Conservation (phyloP, 2,888 invertebrate species). For the Amitus sp. region DNA sequence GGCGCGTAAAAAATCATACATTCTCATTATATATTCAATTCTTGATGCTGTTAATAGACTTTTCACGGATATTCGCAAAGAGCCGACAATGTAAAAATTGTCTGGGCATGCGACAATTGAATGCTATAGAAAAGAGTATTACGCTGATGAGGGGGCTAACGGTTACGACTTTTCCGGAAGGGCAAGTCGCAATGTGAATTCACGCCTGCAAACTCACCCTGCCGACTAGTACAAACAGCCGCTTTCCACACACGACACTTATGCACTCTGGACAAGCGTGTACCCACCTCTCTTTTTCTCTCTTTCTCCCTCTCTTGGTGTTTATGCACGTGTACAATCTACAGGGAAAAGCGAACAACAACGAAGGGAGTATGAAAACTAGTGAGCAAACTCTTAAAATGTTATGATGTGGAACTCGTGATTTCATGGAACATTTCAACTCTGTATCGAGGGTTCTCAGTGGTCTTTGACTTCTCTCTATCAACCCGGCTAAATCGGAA, state of each 20-base stretch:
- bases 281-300: neutral
- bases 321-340: neutral
- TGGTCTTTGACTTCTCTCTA: conserved; percentile 15
- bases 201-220: conserved; percentile 35
- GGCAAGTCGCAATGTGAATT: conserved; percentile 40
- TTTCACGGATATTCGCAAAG: neutral
- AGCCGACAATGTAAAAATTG: neutral
- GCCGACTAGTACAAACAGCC: conserved; percentile 25
- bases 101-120: conserved; percentile 55
- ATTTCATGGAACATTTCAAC: conserved; percentile 65
- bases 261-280: conserved; percentile 14
- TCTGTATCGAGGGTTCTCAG: conserved; percentile 52
- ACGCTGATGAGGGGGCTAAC: conserved; percentile 56
- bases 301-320: neutral
- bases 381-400: conserved; percentile 58
- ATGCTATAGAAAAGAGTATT: conserved; percentile 55
- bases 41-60: neutral
- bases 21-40: neutral
- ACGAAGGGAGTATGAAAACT: conserved; percentile 24
- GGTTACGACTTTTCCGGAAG: conserved; percentile 54
- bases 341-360: neutral
- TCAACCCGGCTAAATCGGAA: too few relatives aligned
- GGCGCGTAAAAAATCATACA: neutral
- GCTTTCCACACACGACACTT: conserved; percentile 30
- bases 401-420: conserved; percentile 64